Evolutionary conservation across 2,888 invertebrate genomes (phyloP).

Genomic region (Agonum fuliginosum): DNA sequence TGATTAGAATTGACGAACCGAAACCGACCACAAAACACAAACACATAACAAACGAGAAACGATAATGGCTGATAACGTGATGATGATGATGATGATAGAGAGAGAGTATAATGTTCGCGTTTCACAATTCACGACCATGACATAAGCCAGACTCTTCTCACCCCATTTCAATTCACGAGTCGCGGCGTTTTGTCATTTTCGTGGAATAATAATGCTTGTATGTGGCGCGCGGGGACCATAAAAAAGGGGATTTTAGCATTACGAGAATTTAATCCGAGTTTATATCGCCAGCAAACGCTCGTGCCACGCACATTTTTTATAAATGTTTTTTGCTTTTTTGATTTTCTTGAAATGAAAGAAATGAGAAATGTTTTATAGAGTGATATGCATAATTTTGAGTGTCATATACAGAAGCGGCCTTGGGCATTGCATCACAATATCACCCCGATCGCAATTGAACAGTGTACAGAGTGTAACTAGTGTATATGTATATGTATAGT

Average conservation of each 20-base stretch:
- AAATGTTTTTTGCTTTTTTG: constrained; percentile 31
- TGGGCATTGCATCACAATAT: constrained; percentile 41
- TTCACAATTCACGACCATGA: constrained; percentile 61
- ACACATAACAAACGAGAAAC: constrained; percentile 6
- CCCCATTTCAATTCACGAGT: constrained; percentile 69
- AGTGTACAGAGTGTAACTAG: constrained; percentile 1
- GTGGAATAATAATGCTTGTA: constrained; percentile 69
- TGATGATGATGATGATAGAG: too few relatives aligned
- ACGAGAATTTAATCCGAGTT: constrained; percentile 65
- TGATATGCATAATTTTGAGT: constrained; percentile 57
- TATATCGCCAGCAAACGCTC: constrained; percentile 60
- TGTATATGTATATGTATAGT: constrained; percentile 14
- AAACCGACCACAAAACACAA: neutral
- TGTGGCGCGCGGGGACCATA: constrained; percentile 69
- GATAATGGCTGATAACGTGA: constrained; percentile 13
- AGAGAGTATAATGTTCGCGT: too few relatives aligned
- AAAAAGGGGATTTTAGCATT: constrained; percentile 68
- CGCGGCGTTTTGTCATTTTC: constrained; percentile 69
- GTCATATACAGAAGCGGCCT: constrained; percentile 55
- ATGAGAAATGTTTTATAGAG: constrained; percentile 17
- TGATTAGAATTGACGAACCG: neutral
- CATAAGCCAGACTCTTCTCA: constrained; percentile 68
- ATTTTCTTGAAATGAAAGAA: constrained; percentile 13
- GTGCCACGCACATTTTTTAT: constrained; percentile 27
- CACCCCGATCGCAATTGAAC: neutral